These are phyloP conservation scores for Eupithecia pulchellata DNA, from an alignment of 2,888 invertebrate genomes.

Conservation along the genomic window DNA sequence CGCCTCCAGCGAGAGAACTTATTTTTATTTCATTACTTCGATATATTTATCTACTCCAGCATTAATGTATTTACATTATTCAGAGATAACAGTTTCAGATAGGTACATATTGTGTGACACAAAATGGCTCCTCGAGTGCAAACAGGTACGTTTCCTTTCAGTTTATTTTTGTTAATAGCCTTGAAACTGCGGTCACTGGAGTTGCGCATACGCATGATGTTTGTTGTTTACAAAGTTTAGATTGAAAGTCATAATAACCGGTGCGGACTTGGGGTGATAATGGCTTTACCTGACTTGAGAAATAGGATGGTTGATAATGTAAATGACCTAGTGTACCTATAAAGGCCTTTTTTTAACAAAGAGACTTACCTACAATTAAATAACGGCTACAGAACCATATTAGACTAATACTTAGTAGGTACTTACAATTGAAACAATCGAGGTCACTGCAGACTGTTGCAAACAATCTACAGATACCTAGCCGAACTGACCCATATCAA, in stretches of 20 bases:
- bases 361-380: no score
- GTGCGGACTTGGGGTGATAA: no score
- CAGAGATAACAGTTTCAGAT: slow-evolving; percentile 5
- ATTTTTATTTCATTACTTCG: background rate
- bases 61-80: slow-evolving; percentile 1
- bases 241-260: background rate
- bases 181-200: background rate
- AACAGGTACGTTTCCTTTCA: slow-evolving; percentile 59
- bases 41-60: background rate
- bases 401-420: no score
- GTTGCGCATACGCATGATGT: background rate
- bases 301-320: no score
- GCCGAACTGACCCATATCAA: no score
- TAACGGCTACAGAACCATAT: no score
- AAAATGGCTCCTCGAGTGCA: slow-evolving; percentile 62
- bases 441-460: no score
- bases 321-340: no score
- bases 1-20: background rate
- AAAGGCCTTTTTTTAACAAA: no score
- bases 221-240: background rate
- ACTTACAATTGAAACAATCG: no score
- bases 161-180: slow-evolving; percentile 24
- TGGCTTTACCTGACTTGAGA: no score
- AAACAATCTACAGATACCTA: no score
- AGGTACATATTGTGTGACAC: background rate